Percentiles rank a stretch among this genome's conserved stretches.
Conservation (phyloP, 2,888 invertebrate species). For the Rhimphoctona megacephalus region DNA sequence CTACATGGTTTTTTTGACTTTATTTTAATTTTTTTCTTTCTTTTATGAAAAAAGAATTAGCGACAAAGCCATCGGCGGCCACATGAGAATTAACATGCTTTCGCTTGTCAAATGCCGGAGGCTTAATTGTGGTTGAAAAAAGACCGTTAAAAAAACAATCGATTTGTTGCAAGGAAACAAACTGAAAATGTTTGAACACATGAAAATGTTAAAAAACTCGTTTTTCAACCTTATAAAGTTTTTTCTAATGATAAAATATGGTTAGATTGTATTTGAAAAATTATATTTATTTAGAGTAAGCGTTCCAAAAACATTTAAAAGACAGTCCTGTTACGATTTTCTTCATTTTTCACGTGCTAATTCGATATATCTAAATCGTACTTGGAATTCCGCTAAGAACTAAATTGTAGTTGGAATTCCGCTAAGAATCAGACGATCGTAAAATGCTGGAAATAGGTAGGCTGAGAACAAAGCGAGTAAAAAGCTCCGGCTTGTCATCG, state of each 20-base stretch:
- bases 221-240: not conserved
- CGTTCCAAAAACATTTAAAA: not conserved
- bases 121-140: conserved; percentile 33
- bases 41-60: conserved; percentile 47
- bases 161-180: not conserved
- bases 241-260: not conserved
- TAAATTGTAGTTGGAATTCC: not conserved
- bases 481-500: conserved; percentile 6
- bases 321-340: not conserved
- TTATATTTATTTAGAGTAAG: too few relatives aligned
- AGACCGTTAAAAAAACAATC: not conserved
- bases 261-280: not conserved
- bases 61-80: conserved; percentile 48
- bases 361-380: not conserved
- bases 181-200: not conserved
- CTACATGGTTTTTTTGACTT: conserved; percentile 25
- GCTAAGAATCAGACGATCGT: not conserved
- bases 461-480: not conserved
- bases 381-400: not conserved
- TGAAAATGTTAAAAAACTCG: not conserved
- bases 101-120: conserved; percentile 16
- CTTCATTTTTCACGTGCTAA: not conserved
- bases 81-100: conserved; percentile 25
- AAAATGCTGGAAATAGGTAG: not conserved
- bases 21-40: conserved; percentile 55